phyloP scores from a whole-genome alignment of 2,888 invertebrate species.

The Acleris cristana region DNA sequence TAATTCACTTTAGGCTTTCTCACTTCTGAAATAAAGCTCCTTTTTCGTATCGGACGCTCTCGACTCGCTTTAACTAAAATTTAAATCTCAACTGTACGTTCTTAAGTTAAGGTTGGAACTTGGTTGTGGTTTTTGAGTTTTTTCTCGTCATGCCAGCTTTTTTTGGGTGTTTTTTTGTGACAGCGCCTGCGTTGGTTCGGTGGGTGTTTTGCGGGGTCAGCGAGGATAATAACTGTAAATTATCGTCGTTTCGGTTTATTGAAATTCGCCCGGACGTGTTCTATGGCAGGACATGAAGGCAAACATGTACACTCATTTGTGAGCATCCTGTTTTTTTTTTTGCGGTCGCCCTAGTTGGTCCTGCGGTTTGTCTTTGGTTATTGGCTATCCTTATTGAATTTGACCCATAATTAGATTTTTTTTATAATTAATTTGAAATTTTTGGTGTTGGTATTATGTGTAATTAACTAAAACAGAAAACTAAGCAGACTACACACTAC shows the following conservation, averaged over 20 bases:
- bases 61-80: conserved; percentile 46
- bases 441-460: too few species aligned
- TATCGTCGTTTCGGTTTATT: conserved; percentile 79
- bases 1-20: conserved; percentile 81
- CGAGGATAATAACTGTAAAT: conserved; percentile 83
- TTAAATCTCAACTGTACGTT: conserved; percentile 49
- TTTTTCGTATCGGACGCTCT: conserved; percentile 68
- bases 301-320: conserved; percentile 24
- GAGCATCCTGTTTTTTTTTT: conserved; percentile 21
- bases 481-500: too few species aligned
- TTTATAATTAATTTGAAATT: too few species aligned
- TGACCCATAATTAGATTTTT: too few species aligned
- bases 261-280: conserved; percentile 73
- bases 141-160: conserved; percentile 79
- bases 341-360: not conserved
- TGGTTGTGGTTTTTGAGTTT: conserved; percentile 52
- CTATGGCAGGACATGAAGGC: conserved; percentile 38
- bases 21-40: conserved; percentile 81
- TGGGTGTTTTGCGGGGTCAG: conserved; percentile 83
- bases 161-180: conserved; percentile 76
- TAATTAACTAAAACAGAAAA: too few species aligned
- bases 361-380: not conserved
- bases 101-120: conserved; percentile 53
- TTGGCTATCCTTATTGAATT: too few species aligned
- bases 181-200: conserved; percentile 71